phyloP scores from a whole-genome alignment of 2,113 vertebrate genomes.

The Seriola rivoliana region DNA sequence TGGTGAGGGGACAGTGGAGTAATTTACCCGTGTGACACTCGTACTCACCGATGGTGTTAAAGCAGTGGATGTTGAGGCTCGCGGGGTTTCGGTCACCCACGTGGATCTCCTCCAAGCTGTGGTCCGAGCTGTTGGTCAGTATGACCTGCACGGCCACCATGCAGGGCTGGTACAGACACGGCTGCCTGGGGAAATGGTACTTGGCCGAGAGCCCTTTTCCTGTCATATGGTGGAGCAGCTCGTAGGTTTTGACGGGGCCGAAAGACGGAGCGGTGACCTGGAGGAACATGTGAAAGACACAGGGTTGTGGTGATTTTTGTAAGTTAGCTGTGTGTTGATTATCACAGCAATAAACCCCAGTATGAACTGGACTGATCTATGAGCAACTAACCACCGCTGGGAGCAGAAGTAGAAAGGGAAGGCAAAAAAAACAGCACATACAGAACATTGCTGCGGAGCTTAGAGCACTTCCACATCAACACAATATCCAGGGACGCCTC shows the following conservation, averaged over 20 bases:
- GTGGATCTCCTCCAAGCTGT: constrained; percentile 89
- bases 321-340: neutral
- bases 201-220: constrained; percentile 93
- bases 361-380: neutral
- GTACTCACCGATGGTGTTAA: constrained; percentile 85
- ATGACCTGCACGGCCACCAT: constrained; percentile 94
- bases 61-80: constrained; percentile 88
- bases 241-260: constrained; percentile 87
- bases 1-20: neutral
- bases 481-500: constrained; percentile 34
- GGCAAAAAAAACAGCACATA: neutral
- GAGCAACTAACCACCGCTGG: neutral
- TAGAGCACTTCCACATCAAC: constrained; percentile 20
- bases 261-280: constrained; percentile 89
- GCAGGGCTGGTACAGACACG: constrained; percentile 87
- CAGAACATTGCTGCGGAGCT: constrained; percentile 8
- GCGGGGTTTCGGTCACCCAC: constrained; percentile 85
- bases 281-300: neutral
- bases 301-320: neutral
- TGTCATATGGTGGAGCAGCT: constrained; percentile 95
- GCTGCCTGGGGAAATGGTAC: constrained; percentile 92
- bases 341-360: constrained; percentile 2
- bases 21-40: neutral
- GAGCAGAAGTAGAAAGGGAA: neutral
- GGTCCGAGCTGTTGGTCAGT: constrained; percentile 89